Evolutionary conservation across 2,888 invertebrate species (phyloP), one percentile per base, ranked within the genome.

Genomic region (Tetrapedia diversipes): DNA sequence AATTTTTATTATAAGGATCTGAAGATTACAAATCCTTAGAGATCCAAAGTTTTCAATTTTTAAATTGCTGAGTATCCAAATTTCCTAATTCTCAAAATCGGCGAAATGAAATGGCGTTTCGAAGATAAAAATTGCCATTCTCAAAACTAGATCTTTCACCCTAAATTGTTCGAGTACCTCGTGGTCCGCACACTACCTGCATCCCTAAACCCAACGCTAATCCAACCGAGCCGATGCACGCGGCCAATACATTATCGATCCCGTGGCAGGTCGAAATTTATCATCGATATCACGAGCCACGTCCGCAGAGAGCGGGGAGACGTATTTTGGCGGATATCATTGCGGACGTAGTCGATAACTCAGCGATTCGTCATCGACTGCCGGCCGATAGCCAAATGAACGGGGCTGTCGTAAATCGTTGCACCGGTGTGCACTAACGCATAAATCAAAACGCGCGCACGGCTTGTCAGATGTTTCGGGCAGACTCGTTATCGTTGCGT

Each of bases 281-380:
- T 83, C 64, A 75, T 60, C 41, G 83, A 39, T 39, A 41, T 43
- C 19, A 41, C 16, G 74, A n/a, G 27, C 14, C 16, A 22, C n/a
- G 45, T 27, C n/a, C 32, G 11, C 11, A 22, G 53, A 7, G 32
- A 43, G n/a, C 45, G 41, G 34, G 41, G 57, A 60, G n/a, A 69
- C 81, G 68, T 78, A 79, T 79, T 82, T 84, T 59, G 84, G 82
- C 82, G 79, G 79, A 84, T 81, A 84, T 83, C 76, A 74, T 81
- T 81, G 82, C 79, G 81, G 65, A 60, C 63, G 60, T 68, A 82
- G 82, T 71, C 79, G 82, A 81, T 83, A 83, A 81, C 84, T 79
- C 77, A 60, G 53, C 77, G 79, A 83, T 83, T 83, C 84, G 84
- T 83, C 84, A 83, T 79, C 77, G 82, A 82, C 74, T 82, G 61